Evolutionary conservation across 1,140 invertebrate species (phyloP).

Genomic region (Drosophila trapezifrons): DNA sequence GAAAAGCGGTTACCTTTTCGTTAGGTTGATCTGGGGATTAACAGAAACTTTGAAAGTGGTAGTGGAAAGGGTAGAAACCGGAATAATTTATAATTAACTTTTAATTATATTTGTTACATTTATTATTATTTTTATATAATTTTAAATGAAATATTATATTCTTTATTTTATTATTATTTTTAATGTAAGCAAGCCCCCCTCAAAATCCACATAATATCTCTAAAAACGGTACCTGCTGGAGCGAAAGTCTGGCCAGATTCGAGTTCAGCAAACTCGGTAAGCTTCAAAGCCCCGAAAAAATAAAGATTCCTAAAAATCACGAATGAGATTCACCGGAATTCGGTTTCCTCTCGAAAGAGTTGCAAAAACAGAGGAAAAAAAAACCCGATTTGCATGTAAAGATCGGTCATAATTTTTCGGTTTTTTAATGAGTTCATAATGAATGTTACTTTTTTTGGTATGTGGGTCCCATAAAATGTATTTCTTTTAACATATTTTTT

Average conservation of each 20-base stretch:
- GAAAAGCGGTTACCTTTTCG: too few species aligned
- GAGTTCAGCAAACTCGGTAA: not conserved
- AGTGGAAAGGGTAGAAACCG: too few species aligned
- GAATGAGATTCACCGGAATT: not conserved
- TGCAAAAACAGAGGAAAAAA: not conserved
- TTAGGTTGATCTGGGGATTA: too few species aligned
- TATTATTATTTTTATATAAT: too few species aligned
- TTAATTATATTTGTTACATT: too few species aligned
- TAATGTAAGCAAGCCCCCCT: too few species aligned
- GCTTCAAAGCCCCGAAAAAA: not conserved
- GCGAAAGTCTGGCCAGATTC: not conserved
- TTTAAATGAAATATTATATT: too few species aligned
- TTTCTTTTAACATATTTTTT: constrained; percentile 8
- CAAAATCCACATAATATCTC: too few species aligned
- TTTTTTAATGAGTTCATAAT: constrained; percentile 36
- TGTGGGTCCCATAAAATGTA: constrained; percentile 32
- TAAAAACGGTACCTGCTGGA: too few species aligned
- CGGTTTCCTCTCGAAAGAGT: not conserved
- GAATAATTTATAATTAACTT: too few species aligned
- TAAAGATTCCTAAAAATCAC: not conserved
- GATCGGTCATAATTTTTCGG: not conserved
- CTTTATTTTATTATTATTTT: too few species aligned
- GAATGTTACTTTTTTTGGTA: constrained; percentile 33
- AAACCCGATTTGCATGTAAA: constrained; percentile 17
- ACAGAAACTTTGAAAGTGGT: too few species aligned